Base-by-base conservation (phyloP, 2,888 invertebrate species). In the Drosophila dives region DNA sequence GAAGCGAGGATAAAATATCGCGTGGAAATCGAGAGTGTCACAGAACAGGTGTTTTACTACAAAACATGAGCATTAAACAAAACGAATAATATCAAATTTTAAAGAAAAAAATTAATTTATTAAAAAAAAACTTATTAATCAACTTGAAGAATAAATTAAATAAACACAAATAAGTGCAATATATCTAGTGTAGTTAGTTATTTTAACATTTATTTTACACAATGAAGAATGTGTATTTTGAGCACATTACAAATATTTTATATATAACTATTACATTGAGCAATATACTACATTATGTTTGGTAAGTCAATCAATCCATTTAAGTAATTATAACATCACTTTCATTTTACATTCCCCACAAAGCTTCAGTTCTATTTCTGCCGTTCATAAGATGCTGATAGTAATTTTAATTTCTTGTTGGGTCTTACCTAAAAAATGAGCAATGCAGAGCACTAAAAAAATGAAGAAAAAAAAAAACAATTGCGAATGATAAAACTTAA, bases 231-330 rank as follows among this genome's bases (percentile, higher is more conserved):
- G 54, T 80, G 45, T 68, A 70, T 71, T 78, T 77, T 60, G 68
- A 79, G 62, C 77, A 77, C 20, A 64, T 74, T 32, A 81, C 76
- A 60, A 82, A 86, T 83, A 74, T 84, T 53, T 70, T 92, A 51
- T 70, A 90, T 60, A 81, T 86, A 36, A 79, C 79, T 62, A 65
- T 91, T 64, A 71, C 87, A 62, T 77, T 80, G 61, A 74, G 80
- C 68, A 66, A 75, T 40, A 70, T 82, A 64, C 83, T 81, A 64
- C 70, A 72, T 29, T 61, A 78, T 17, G 66, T 72, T 32, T 80
- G 84, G 91, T 91, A 80, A 91, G 92, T 91, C 69, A 70, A 40
- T 45, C 23, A 45, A 23, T 23, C 23, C 15, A 23, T 15, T 23
- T 23, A 45, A 45, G 45, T 45, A 23, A 45, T 45, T 45, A 45